phyloP scores from a whole-genome alignment of 2,888 invertebrate species.

The Julus scandinavius region DNA sequence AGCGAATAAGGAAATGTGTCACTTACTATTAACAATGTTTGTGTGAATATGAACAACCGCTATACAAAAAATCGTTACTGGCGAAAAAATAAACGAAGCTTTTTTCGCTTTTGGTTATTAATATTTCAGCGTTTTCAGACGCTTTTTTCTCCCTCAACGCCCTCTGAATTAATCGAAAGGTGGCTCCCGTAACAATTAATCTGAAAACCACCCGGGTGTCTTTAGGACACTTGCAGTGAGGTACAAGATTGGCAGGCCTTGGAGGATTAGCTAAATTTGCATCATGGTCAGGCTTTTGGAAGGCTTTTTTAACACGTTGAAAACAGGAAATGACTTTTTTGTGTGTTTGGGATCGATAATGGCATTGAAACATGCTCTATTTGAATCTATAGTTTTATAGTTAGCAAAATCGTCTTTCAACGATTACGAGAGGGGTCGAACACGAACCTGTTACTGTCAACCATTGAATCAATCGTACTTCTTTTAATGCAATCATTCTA shows the following conservation, averaged over 20 bases:
- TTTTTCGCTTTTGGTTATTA: neutral
- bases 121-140: slow-evolving; percentile 12
- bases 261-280: neutral
- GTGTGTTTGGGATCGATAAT: no score
- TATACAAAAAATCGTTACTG: neutral
- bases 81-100: neutral
- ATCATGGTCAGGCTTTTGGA: neutral
- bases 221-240: neutral
- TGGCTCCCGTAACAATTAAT: neutral
- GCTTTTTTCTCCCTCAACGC: neutral
- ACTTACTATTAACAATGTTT: neutral
- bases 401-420: no score
- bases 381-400: no score
- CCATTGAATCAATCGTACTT: no score
- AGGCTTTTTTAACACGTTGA: no score
- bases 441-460: no score
- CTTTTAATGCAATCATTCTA: no score
- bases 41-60: neutral
- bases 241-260: neutral
- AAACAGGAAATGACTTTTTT: no score
- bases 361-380: no score
- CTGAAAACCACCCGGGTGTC: neutral
- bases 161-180: neutral
- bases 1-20: slow-evolving; percentile 20
- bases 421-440: no score